A percentile compares a stretch with the other conserved stretches of the same genome.
Conservation (phyloP, 1,140 invertebrate genomes). For the Drosophila baimaii region DNA sequence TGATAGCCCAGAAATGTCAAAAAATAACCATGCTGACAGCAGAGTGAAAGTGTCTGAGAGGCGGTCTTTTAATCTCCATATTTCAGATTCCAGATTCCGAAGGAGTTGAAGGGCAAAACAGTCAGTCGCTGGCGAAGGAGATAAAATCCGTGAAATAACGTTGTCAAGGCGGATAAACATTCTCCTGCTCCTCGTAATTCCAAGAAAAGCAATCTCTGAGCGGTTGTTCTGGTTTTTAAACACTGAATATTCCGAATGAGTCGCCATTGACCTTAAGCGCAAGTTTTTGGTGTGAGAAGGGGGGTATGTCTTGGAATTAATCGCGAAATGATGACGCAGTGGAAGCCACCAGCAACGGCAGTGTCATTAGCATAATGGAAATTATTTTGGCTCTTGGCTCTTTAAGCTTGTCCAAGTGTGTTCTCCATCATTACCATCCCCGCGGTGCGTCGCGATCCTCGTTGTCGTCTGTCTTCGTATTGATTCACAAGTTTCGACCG, state of each 20-base stretch:
- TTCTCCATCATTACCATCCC: constrained; percentile 31
- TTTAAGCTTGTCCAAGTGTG: constrained; percentile 57
- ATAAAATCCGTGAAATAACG: constrained; percentile 22
- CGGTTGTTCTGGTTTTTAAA: neutral
- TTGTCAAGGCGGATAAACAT: constrained; percentile 22
- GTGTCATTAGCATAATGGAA: constrained; percentile 76
- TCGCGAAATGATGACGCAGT: constrained; percentile 58
- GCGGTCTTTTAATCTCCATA: constrained; percentile 5
- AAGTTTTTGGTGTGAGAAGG: constrained; percentile 13
- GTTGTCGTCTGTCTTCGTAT: constrained; percentile 1
- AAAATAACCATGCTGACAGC: no score
- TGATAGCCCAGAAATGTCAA: neutral
- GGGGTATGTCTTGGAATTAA: constrained; percentile 18
- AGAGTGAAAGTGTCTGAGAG: constrained; percentile 15
- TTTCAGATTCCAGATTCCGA: constrained; percentile 12
- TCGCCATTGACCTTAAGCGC: constrained; percentile 52
- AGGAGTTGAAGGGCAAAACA: neutral
- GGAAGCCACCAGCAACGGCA: constrained; percentile 13
- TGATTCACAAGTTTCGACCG: constrained; percentile 50
- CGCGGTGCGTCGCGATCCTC: neutral
- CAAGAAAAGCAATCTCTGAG: constrained; percentile 13
- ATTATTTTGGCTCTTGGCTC: constrained; percentile 38
- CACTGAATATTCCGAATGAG: constrained; percentile 7
- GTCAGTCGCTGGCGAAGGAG: neutral
- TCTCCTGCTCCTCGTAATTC: neutral